Base-by-base conservation (phyloP, 2,888 invertebrate genomes). In the Villa cingulata region DNA sequence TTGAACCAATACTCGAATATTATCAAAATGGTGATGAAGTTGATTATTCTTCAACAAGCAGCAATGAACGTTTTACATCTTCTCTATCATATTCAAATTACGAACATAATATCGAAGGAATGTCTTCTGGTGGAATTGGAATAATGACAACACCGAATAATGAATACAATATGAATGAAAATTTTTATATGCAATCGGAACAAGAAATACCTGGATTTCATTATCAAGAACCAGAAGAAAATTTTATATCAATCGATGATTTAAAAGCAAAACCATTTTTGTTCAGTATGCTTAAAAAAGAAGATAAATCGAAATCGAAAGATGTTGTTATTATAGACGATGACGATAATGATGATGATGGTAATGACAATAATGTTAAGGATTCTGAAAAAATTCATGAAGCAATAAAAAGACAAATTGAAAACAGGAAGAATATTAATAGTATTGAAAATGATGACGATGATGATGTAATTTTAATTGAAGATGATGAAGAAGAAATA, bases 181-280 rank as follows among this genome's bases (percentile, higher is more conserved):
- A 15, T 17, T 17, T 18, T 7, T 17, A 42, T 29, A 4, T 14
- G 10, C 18, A 34, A 16, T 9, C 18, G 7, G 16, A 42, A 34
- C 17, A 42, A 16, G 5, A 23, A 23, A 7, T 23, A 23, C 23
- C 23, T 23, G 7, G 23, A 23, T 23, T 23, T 23, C 59, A 59
- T 38, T 66, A 65, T 41, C 59, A 62, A 3, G 64, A 64, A 45
- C 61, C 64, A 2, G 62, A 62, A 27, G 68, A 67, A 54, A 66
- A 66, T 52, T 67, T 65, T 49, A 63, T 67, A 2, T 67, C 66
- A 7, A 65, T 68, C 16, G 66, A 67, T 49, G 66, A 67, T 56
- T 60, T 57, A 15, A 68, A 68, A 51, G 62, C 66, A 15, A 62
- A 64, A 29, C 57, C 60, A 9, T 55, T 64, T 46, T 56, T 67